Percentiles rank a stretch among this genome's conserved stretches.
These are phyloP conservation scores for Plusia festucae DNA, from an alignment of 2,888 invertebrate genomes.

Conservation along the genomic window DNA sequence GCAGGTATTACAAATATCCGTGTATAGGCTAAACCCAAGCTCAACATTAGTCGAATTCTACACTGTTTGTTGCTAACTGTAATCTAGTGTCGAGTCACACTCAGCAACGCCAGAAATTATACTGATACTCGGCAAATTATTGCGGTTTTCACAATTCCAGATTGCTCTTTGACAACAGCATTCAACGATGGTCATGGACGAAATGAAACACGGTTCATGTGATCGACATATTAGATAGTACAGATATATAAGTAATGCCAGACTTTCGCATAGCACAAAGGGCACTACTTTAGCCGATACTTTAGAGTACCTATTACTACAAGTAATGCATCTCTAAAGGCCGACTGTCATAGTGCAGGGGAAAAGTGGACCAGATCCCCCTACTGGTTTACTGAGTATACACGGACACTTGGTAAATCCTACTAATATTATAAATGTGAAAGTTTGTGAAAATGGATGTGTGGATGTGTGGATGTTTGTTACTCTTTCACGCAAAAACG, in stretches of 20 bases:
- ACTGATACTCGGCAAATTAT: neutral
- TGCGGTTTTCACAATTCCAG: slow-evolving; percentile 4
- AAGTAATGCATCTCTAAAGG: slow-evolving; percentile 44
- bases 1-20: no score
- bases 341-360: slow-evolving; percentile 43
- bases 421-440: no score
- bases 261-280: slow-evolving; percentile 53
- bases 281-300: slow-evolving; percentile 14
- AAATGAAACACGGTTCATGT: neutral
- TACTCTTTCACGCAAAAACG: no score
- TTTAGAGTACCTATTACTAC: slow-evolving; percentile 42
- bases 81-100: no score
- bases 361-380: slow-evolving; percentile 56
- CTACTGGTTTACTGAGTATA: slow-evolving; percentile 67
- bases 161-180: neutral
- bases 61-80: no score
- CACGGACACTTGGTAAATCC: slow-evolving; percentile 66
- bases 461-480: no score
- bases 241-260: slow-evolving; percentile 18
- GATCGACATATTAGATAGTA: no score
- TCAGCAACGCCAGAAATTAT: neutral
- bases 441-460: no score
- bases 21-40: no score
- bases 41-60: no score
- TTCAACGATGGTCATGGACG: neutral